Base-by-base conservation (phyloP, 2,888 invertebrate species). In the Keiferia lycopersicella region DNA sequence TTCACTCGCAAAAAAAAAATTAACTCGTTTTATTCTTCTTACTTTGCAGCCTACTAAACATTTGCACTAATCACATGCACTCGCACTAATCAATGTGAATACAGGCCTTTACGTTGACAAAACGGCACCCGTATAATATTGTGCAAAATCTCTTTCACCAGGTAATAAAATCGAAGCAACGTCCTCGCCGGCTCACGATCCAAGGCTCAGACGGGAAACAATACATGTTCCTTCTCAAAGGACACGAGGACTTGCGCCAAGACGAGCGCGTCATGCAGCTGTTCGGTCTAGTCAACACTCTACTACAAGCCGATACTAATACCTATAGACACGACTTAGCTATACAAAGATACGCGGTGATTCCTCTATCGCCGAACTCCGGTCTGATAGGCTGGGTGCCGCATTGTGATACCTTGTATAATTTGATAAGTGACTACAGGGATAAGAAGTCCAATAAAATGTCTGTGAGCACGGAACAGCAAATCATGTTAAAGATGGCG, bases 371-470 rank as follows among this genome's bases (percentile, higher is more conserved):
- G 34, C 99, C 99, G 0, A 99, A 99, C 88, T 99, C 98, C 3
- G 99, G 99, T 0, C 93, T 99, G 34, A 98, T 99, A 71, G 98
- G 99, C 66, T 99, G 99, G 99, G 98, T 99, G 64, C 99, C 99
- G 0, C 98, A 99, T 82, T 99, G 99, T 86, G 99, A 99, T 88
- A 99, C 99, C 0, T 91, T 99, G 18, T 99, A 99, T 83, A 97
- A 98, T 0, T 93, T 99, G 1, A 99, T 99, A 73, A 93, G 98
- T 70, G 99, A 99, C 85, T 99, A 99, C 82, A 92, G 99, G 63
- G 99, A 99, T 69, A 99, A 99, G 89, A 98, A 98, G 88, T 76
- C 84, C 0, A 86, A 86, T 65, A 90, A 99, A 96, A 89, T 98
- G 98, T 80, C 92, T 6, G 89, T 99, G 8, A 99, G 99, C 79